Evolutionary conservation across 2,797 vertebrate genomes (phyloP).

Genomic region (Silurus lanzhouensis): DNA sequence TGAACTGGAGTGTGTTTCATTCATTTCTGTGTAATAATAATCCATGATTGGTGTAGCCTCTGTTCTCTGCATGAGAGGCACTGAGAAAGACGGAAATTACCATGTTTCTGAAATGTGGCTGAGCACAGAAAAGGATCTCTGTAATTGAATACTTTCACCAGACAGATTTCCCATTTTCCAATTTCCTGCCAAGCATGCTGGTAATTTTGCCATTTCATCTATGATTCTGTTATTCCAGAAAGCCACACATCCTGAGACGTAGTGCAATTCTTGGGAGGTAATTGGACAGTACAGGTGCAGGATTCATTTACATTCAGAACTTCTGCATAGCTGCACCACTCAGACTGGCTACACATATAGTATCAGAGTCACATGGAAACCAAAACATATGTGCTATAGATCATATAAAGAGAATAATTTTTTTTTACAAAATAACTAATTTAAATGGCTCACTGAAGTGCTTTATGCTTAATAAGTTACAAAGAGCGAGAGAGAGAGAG

Average conservation of each 20-base stretch:
- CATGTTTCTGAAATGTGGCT: slow-evolving; percentile 61
- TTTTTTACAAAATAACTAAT: not conserved
- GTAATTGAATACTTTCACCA: slow-evolving; percentile 63
- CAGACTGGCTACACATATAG: slow-evolving; percentile 14
- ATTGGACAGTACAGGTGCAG: slow-evolving; percentile 82
- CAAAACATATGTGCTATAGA: slow-evolving; percentile 14
- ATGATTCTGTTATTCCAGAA: slow-evolving; percentile 77
- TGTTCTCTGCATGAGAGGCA: slow-evolving; percentile 59
- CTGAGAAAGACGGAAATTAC: slow-evolving; percentile 61
- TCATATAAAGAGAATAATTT: not conserved
- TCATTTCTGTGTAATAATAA: slow-evolving; percentile 63
- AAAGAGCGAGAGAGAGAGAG: too few species aligned
- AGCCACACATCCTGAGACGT: slow-evolving; percentile 72
- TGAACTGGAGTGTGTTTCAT: slow-evolving; percentile 57
- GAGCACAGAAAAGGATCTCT: slow-evolving; percentile 57
- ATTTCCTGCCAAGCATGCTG: slow-evolving; percentile 72
- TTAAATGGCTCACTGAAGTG: slow-evolving; percentile 11
- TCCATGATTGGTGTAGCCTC: slow-evolving; percentile 61
- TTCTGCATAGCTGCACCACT: slow-evolving; percentile 48
- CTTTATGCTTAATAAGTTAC: not conserved
- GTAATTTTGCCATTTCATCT: slow-evolving; percentile 82
- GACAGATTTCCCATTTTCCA: slow-evolving; percentile 68
- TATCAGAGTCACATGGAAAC: slow-evolving; percentile 12
- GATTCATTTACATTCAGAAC: slow-evolving; percentile 78
- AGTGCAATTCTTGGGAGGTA: slow-evolving; percentile 77